These are phyloP conservation scores for Oreotragus oreotragus DNA, from an alignment of 2,113 vertebrate genomes.

Conservation along the genomic window DNA sequence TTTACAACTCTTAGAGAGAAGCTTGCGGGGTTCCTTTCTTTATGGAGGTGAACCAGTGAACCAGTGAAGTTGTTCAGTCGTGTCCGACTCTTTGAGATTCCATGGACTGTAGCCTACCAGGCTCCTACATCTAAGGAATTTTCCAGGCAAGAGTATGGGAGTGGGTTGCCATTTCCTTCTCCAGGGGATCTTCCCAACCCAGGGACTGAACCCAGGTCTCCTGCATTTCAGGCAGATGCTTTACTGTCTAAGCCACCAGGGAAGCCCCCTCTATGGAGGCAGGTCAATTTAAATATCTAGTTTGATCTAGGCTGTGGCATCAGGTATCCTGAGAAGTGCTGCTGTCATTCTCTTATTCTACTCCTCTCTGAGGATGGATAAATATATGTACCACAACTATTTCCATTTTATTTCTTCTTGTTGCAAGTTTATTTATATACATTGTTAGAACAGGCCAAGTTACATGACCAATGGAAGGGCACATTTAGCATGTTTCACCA, in stretches of 20 bases:
- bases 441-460: neutral
- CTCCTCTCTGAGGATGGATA: neutral
- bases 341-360: neutral
- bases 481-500: neutral
- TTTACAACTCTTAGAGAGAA: fast-evolving
- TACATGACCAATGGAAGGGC: neutral
- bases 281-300: neutral
- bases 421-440: neutral
- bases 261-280: neutral
- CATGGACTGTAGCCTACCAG: neutral
- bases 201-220: neutral
- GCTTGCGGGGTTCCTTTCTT: neutral
- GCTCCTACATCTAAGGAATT: neutral
- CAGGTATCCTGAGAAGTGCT: neutral
- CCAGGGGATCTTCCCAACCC: neutral
- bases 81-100: neutral
- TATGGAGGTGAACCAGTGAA: neutral
- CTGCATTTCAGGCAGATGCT: neutral
- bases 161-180: neutral
- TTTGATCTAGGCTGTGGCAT: neutral
- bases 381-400: neutral
- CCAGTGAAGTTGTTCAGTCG: neutral
- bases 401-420: neutral
- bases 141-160: neutral
- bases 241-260: neutral